Percentiles rank a stretch among this genome's conserved stretches.
phyloP scores from a whole-genome alignment of 2,113 vertebrate species.

The Sceloporus tristichus region DNA sequence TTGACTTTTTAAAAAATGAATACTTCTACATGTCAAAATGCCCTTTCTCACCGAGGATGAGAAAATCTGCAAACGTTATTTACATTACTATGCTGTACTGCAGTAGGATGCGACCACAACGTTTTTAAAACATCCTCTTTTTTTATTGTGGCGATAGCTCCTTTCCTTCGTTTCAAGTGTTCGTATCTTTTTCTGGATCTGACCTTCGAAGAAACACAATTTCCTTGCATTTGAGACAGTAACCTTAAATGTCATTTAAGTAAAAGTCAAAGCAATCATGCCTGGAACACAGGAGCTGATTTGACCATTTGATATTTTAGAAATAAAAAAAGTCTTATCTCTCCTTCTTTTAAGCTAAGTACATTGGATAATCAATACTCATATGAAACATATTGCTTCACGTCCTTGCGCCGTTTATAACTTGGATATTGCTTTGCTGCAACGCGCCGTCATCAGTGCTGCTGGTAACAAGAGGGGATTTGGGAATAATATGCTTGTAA shows the following conservation, averaged over 20 bases:
- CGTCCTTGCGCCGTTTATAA: background rate
- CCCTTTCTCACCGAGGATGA: too few relatives aligned
- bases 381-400: constrained; percentile 23
- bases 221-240: constrained; percentile 9
- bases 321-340: constrained; percentile 33
- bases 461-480: background rate
- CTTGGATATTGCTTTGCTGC: constrained; percentile 9
- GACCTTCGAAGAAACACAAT: constrained; percentile 29
- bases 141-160: background rate
- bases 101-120: background rate
- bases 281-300: background rate
- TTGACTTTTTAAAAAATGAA: too few relatives aligned
- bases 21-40: too few relatives aligned
- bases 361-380: constrained; percentile 34
- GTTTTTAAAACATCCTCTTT: background rate
- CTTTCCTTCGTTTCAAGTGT: background rate
- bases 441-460: background rate
- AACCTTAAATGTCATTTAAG: constrained; percentile 27
- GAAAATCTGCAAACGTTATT: too few relatives aligned
- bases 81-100: background rate
- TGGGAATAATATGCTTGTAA: background rate
- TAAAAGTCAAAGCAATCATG: constrained; percentile 52
- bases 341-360: constrained; percentile 28
- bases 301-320: constrained; percentile 18
- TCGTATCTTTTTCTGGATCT: constrained; percentile 24